Percentiles rank a stretch among this genome's conserved stretches.
Conservation (phyloP, 2,888 invertebrate genomes). For the Plebejus anna region DNA sequence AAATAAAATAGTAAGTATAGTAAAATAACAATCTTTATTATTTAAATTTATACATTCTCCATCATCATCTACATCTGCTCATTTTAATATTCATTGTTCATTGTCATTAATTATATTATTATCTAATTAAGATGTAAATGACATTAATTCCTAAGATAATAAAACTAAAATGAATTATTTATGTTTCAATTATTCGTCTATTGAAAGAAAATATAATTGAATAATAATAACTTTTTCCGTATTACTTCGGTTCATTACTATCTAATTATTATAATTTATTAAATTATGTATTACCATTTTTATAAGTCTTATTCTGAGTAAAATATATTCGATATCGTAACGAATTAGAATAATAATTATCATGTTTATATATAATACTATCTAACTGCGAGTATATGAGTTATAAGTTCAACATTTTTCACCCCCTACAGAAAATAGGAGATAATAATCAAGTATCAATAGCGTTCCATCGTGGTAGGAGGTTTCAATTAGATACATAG, state of each 20-base stretch:
- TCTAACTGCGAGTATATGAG: background rate
- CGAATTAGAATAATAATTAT: background rate
- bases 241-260: background rate
- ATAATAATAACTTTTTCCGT: conserved; percentile 10
- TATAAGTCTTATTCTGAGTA: background rate
- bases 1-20: background rate
- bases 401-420: background rate
- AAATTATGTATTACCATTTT: background rate
- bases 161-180: conserved; percentile 11
- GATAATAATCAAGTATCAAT: conserved; percentile 52
- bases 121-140: conserved; percentile 8
- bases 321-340: background rate
- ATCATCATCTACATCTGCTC: background rate
- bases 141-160: background rate
- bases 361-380: background rate
- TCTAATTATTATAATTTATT: conserved; percentile 5
- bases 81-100: conserved; percentile 22
- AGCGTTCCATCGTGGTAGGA: conserved; percentile 42
- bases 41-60: conserved; percentile 10
- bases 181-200: conserved; percentile 1
- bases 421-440: background rate
- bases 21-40: background rate
- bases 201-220: conserved; percentile 9
- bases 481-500: conserved; percentile 72
- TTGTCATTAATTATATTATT: conserved; percentile 2